These are phyloP conservation scores for Drosophila longiperda DNA, from an alignment of 2,888 invertebrate species.

Conservation along the genomic window DNA sequence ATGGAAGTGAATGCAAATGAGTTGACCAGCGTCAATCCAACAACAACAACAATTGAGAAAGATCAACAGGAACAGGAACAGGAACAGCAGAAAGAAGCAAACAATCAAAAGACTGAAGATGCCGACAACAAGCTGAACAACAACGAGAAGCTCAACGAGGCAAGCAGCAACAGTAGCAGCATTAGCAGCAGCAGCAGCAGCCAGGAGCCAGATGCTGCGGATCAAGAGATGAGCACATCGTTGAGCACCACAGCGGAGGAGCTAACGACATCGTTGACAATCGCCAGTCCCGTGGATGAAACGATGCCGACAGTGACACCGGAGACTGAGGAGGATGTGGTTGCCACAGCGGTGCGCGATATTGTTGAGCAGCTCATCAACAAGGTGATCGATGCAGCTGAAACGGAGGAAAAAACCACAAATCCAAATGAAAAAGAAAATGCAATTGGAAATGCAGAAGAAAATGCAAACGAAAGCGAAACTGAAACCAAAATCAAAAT, in stretches of 20 bases:
- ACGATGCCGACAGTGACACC: conserved; percentile 6
- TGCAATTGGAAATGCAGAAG: too few relatives aligned
- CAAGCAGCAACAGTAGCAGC: conserved; percentile 57
- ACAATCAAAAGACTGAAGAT: conserved; percentile 85
- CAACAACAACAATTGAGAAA: conserved; percentile 14
- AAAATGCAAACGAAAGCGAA: conserved; percentile 5
- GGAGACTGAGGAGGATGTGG: conserved; percentile 47
- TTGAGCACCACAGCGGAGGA: conserved; percentile 68
- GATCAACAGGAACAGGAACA: conserved; percentile 6
- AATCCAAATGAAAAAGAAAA: conserved; percentile 29
- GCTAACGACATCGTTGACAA: conserved; percentile 61
- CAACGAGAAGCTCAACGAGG: conserved; percentile 68
- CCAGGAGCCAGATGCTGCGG: conserved; percentile 5
- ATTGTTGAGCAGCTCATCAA: conserved; percentile 84
- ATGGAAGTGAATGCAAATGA: conserved; percentile 73
- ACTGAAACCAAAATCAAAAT: conserved; percentile 2
- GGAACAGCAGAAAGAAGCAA: conserved; percentile 61
- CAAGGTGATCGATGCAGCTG: conserved; percentile 75
- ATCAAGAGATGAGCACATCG: conserved; percentile 67
- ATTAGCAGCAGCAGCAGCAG: conserved; percentile 49
- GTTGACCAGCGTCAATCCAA: conserved; percentile 25
- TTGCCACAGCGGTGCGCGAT: conserved; percentile 76
- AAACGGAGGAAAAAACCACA: conserved; percentile 44
- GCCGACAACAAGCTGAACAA: conserved; percentile 81
- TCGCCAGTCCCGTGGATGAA: conserved; percentile 54